Evolutionary conservation across 2,113 vertebrate species (phyloP).

Genomic region (Periophthalmus modestus): DNA sequence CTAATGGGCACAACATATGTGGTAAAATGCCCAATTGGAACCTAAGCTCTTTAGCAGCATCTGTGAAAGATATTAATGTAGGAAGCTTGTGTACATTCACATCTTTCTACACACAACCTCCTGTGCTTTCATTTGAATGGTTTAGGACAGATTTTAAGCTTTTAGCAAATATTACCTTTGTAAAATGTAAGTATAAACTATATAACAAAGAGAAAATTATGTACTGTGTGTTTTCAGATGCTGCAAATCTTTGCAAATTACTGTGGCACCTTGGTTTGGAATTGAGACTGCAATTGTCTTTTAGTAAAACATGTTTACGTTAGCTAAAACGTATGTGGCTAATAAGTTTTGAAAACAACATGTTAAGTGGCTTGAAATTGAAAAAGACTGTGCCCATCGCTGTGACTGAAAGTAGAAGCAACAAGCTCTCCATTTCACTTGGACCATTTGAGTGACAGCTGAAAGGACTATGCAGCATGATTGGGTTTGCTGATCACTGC

Average conservation of each 20-base stretch:
- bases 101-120: neutral
- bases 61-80: neutral
- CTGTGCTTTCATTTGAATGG: neutral
- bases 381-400: neutral
- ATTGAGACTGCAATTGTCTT: neutral
- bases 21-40: conserved; percentile 16
- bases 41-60: neutral
- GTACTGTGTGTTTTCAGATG: too few species aligned
- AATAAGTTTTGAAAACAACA: neutral
- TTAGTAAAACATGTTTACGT: neutral
- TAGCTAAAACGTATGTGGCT: neutral
- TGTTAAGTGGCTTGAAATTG: neutral
- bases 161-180: neutral
- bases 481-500: neutral
- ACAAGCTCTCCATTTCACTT: neutral
- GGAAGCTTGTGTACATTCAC: neutral
- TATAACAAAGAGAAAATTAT: neutral
- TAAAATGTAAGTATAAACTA: neutral
- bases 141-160: neutral
- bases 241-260: neutral
- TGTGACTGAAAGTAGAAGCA: neutral
- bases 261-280: neutral
- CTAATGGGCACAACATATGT: conserved; percentile 38
- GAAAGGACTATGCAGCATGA: neutral
- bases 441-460: neutral